phyloP scores from a whole-genome alignment of 2,888 invertebrate genomes.

The Antheraea assamensis region DNA sequence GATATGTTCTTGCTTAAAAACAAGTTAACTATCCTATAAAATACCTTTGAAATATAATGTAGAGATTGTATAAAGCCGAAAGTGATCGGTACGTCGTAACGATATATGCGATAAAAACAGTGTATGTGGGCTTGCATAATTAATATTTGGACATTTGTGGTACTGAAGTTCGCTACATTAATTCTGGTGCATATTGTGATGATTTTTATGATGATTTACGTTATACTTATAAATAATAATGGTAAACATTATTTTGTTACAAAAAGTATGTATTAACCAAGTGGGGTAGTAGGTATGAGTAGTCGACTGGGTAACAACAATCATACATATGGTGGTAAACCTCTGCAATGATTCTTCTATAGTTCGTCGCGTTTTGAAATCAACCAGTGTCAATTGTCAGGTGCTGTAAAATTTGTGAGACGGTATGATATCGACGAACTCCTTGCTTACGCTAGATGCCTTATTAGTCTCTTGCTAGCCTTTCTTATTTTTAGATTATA shows the following conservation, averaged over 20 bases:
- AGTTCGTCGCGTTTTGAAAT: no score
- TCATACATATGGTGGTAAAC: no score
- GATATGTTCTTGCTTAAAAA: not conserved
- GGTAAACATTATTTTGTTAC: not conserved
- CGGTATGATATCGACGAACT: no score
- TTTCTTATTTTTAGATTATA: no score
- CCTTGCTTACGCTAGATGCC: no score
- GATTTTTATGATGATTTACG: not conserved
- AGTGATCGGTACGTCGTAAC: not conserved
- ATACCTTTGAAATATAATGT: not conserved
- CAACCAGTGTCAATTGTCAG: no score
- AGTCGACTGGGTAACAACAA: no score
- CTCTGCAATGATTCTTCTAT: no score
- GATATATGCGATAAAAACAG: slow-evolving; percentile 1
- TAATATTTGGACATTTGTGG: not conserved
- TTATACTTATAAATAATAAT: not conserved
- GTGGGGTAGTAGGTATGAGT: no score
- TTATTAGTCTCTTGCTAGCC: no score
- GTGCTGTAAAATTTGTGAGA: no score
- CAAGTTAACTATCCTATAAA: not conserved
- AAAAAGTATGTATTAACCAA: no score
- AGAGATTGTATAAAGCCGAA: not conserved
- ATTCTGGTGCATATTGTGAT: not conserved
- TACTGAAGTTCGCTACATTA: not conserved
- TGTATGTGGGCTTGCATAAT: not conserved